Conservation (phyloP, 2,797 vertebrate species). For the Vespertilio murinus region DNA sequence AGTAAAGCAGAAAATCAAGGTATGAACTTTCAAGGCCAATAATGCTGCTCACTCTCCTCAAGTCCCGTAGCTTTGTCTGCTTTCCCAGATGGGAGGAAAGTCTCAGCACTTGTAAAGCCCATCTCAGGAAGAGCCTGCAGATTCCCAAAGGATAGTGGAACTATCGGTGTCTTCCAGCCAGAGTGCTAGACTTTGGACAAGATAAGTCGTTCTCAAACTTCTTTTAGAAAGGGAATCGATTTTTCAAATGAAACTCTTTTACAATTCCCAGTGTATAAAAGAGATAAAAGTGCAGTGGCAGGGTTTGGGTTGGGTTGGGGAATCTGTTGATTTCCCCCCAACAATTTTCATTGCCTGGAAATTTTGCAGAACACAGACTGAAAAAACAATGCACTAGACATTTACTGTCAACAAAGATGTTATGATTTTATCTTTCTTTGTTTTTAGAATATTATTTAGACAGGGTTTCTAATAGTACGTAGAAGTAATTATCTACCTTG, state of each 20-base stretch:
- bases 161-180: constrained; percentile 44
- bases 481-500: constrained; percentile 1
- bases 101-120: constrained; percentile 9
- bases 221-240: constrained; percentile 33
- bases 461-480: constrained; percentile 5
- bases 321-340: background rate
- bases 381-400: background rate
- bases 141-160: constrained; percentile 49
- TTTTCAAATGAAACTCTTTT: constrained; percentile 36
- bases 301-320: background rate
- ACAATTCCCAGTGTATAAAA: background rate
- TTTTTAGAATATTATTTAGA: constrained; percentile 29
- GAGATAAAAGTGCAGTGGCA: background rate
- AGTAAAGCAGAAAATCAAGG: constrained; percentile 69
- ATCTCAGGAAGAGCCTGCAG: background rate
- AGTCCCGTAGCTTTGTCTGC: background rate
- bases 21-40: constrained; percentile 53
- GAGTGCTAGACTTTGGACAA: constrained; percentile 28
- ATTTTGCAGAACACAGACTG: background rate
- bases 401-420: constrained; percentile 4
- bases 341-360: background rate
- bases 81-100: background rate
- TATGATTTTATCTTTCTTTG: constrained; percentile 34
- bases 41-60: constrained; percentile 16
- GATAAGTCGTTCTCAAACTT: constrained; percentile 52